Percentiles rank a stretch among this genome's conserved stretches.
Conservation (phyloP, 2,888 invertebrate species). For the Apantesis nais region DNA sequence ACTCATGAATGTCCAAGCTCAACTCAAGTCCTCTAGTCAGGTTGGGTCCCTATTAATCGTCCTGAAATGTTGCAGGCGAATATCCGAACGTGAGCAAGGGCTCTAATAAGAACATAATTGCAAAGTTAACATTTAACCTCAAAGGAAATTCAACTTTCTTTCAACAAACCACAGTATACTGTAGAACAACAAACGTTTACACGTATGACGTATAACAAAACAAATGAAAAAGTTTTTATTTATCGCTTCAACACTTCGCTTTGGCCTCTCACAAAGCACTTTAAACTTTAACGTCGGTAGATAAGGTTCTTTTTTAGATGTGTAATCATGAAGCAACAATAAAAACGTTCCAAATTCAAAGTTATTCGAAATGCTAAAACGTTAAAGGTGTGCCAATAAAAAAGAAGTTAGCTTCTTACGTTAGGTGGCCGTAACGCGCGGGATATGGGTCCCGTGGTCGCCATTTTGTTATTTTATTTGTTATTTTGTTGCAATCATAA, state of each 20-base stretch:
- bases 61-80: slow-evolving; percentile 5
- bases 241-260: slow-evolving; percentile 67
- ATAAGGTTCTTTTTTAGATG: slow-evolving; percentile 47
- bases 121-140: slow-evolving; percentile 29
- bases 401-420: slow-evolving; percentile 82
- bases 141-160: slow-evolving; percentile 46
- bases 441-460: slow-evolving; percentile 63
- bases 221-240: slow-evolving; percentile 77
- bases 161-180: slow-evolving; percentile 24
- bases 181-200: slow-evolving; percentile 22
- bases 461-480: slow-evolving; percentile 45
- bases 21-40: not conserved
- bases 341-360: slow-evolving; percentile 81
- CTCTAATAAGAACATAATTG: slow-evolving; percentile 40
- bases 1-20: not conserved
- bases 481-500: slow-evolving; percentile 51
- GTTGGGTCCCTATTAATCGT: not conserved
- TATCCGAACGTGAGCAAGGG: slow-evolving; percentile 13
- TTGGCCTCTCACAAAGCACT: slow-evolving; percentile 24
- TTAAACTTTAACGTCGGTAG: not conserved
- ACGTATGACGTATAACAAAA: slow-evolving; percentile 52
- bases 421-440: slow-evolving; percentile 71
- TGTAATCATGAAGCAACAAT: slow-evolving; percentile 54
- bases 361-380: slow-evolving; percentile 77
- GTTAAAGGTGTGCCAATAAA: slow-evolving; percentile 83